A percentile compares a stretch with the other conserved stretches of the same genome.
phyloP scores from a whole-genome alignment of 2,797 vertebrate species.

The Hipposideros larvatus region DNA sequence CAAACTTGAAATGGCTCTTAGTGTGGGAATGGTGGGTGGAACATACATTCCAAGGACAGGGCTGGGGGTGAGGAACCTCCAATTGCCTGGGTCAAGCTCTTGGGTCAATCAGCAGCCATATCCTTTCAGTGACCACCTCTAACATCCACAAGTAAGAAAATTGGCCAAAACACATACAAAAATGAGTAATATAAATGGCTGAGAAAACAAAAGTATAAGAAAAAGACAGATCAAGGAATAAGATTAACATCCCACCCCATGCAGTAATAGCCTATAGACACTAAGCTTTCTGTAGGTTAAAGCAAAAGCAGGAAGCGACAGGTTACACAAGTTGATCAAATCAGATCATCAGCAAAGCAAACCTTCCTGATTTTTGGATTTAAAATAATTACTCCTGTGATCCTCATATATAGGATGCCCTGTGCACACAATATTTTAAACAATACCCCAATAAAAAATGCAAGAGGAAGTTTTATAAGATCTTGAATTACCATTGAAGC shows the following conservation, averaged over 20 bases:
- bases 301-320: neutral
- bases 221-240: neutral
- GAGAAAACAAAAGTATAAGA: neutral
- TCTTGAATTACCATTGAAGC: neutral
- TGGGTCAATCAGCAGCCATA: neutral
- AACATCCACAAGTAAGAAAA: neutral
- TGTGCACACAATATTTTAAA: neutral
- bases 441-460: neutral
- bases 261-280: neutral
- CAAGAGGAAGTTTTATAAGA: neutral
- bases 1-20: neutral
- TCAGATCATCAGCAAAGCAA: neutral
- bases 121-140: neutral
- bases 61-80: neutral
- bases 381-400: neutral
- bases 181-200: neutral
- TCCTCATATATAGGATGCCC: neutral
- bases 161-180: neutral
- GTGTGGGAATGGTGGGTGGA: neutral
- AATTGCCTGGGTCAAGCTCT: neutral
- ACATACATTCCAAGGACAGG: neutral
- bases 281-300: neutral
- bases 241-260: neutral
- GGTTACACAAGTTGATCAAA: neutral
- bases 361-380: neutral